Evolutionary conservation across 92 coral and sea anemone genomes (phyloP).

Genomic region (Phenganax stokvisi): DNA sequence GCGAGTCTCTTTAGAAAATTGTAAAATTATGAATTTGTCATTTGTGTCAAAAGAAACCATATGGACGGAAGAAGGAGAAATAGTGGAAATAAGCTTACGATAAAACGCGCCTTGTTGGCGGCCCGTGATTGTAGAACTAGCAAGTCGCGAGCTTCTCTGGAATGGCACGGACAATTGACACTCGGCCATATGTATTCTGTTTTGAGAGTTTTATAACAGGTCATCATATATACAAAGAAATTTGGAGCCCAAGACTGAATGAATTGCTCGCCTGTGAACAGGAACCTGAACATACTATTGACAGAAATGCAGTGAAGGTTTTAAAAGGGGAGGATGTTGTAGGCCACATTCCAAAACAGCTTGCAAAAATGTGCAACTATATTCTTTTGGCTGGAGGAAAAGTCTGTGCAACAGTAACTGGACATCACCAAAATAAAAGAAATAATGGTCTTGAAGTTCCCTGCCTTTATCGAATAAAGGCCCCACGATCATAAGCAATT

Average conservation of each 20-base stretch:
- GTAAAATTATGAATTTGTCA: no score
- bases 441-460: constrained; percentile 23
- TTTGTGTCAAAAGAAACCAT: no score
- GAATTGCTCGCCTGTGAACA: constrained; percentile 28
- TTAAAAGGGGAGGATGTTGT: constrained; percentile 30
- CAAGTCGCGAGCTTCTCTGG: not conserved
- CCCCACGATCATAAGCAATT: not conserved
- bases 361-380: not conserved
- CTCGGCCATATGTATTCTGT: constrained; percentile 14
- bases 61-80: no score
- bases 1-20: no score
- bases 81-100: no score
- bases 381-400: not conserved
- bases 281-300: constrained; percentile 38
- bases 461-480: constrained; percentile 9
- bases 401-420: not conserved
- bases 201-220: constrained; percentile 17
- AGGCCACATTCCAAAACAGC: constrained; percentile 21
- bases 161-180: constrained; percentile 16
- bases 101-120: no score
- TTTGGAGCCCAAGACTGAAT: constrained; percentile 38
- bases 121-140: no score
- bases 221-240: constrained; percentile 37
- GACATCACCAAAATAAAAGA: constrained; percentile 17
- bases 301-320: constrained; percentile 30